Evolutionary conservation across 2,113 vertebrate genomes (phyloP).

Genomic region (Pseudolaguvia tuberculata): DNA sequence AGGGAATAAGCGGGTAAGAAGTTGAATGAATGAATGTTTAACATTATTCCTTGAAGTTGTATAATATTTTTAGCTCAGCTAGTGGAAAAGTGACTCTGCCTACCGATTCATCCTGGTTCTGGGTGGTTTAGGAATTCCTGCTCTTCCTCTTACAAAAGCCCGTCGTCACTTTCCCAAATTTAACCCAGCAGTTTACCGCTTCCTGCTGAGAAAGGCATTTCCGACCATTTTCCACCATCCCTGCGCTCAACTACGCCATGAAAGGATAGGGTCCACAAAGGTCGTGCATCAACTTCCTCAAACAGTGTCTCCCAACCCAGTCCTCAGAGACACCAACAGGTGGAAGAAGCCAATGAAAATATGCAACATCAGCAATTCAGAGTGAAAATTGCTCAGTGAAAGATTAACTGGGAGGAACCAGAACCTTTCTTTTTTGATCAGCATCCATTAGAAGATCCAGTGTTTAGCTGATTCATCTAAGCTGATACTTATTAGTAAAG

Average conservation of each 20-base stretch:
- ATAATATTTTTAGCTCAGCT: background rate
- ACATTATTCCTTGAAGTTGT: background rate
- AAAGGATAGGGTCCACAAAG: constrained; percentile 54
- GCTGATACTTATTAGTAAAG: too few relatives aligned
- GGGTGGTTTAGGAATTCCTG: constrained; percentile 63
- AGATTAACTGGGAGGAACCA: too few relatives aligned
- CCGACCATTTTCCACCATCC: constrained; percentile 55
- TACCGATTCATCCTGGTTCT: constrained; percentile 10
- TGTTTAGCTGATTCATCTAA: too few relatives aligned
- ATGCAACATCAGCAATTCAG: background rate
- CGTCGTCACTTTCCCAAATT: constrained; percentile 68
- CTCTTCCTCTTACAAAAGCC: constrained; percentile 62
- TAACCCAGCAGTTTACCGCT: constrained; percentile 64
- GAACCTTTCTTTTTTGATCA: too few relatives aligned
- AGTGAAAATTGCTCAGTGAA: too few relatives aligned
- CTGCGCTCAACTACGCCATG: background rate
- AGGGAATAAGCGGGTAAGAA: too few relatives aligned
- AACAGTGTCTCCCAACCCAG: constrained; percentile 20
- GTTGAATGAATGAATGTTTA: too few relatives aligned
- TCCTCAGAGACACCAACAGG: constrained; percentile 11
- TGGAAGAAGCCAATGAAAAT: background rate
- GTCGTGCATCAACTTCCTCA: constrained; percentile 11
- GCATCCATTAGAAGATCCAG: too few relatives aligned
- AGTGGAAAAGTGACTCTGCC: background rate
- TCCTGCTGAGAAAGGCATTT: constrained; percentile 69